These are phyloP conservation scores for Cremastinae sp. DNA, from an alignment of 2,888 invertebrate species.

Conservation along the genomic window DNA sequence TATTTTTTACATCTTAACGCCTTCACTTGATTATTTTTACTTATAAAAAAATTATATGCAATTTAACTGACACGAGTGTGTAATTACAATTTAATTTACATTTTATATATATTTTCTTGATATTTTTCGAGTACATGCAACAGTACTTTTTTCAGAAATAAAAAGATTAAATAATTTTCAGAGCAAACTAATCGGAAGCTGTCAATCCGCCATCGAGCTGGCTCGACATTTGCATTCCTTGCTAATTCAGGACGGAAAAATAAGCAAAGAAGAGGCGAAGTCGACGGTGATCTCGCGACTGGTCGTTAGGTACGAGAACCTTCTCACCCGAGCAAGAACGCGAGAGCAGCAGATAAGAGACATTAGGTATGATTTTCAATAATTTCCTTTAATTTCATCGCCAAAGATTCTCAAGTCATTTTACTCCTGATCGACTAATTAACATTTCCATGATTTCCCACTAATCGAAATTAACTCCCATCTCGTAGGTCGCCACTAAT, in stretches of 20 bases:
- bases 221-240: conserved; percentile 90
- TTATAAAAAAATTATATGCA: too few relatives aligned
- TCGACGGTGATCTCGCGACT: conserved; percentile 85
- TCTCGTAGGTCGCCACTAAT: conserved; percentile 81
- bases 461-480: conserved; percentile 59
- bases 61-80: too few relatives aligned
- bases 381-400: neutral
- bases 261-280: conserved; percentile 85
- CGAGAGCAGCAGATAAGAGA: conserved; percentile 89
- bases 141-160: conserved; percentile 22
- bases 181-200: conserved; percentile 88
- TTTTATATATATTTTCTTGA: neutral
- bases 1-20: neutral
- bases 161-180: conserved; percentile 61
- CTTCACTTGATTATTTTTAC: too few relatives aligned
- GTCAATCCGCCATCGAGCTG: conserved; percentile 90
- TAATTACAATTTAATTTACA: too few relatives aligned
- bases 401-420: conserved; percentile 13
- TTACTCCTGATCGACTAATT: conserved; percentile 20
- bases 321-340: conserved; percentile 87
- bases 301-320: conserved; percentile 85
- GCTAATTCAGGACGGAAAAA: conserved; percentile 87
- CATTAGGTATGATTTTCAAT: conserved; percentile 84
- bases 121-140: too few relatives aligned
- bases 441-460: conserved; percentile 37